These are phyloP conservation scores for Heteromyza rotundicornis DNA, from an alignment of 2,888 invertebrate genomes.

Conservation along the genomic window DNA sequence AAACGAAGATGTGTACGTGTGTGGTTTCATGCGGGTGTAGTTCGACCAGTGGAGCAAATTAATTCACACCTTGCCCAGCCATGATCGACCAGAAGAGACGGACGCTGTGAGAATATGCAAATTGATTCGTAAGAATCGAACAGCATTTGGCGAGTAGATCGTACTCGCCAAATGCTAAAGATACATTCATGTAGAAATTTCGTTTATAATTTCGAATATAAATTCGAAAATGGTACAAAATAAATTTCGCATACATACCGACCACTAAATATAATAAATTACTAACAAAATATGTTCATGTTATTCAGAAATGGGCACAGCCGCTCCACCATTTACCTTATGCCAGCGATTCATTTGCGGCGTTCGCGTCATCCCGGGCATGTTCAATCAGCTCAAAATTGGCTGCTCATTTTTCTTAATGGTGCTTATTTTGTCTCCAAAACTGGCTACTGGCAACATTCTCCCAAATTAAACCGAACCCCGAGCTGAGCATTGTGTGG, in stretches of 20 bases:
- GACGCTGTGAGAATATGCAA: slow-evolving; percentile 44
- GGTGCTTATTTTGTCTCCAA: no score
- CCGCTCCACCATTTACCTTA: slow-evolving; percentile 43
- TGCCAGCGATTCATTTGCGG: slow-evolving; percentile 40
- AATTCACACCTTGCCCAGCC: slow-evolving; percentile 58
- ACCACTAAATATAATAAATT: slow-evolving; percentile 53
- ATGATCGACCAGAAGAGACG: slow-evolving; percentile 45
- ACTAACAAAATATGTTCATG: slow-evolving; percentile 53
- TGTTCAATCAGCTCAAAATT: slow-evolving; percentile 8
- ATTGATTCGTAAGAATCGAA: slow-evolving; percentile 63
- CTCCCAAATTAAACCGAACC: neutral
- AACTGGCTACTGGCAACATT: slow-evolving; percentile 5
- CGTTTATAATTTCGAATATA: no score
- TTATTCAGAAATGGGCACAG: slow-evolving; percentile 36
- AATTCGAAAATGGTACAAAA: slow-evolving; percentile 24
- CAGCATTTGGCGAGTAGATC: slow-evolving; percentile 87
- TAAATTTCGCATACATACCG: slow-evolving; percentile 52
- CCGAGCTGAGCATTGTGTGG: slow-evolving; percentile 41
- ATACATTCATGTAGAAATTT: no score
- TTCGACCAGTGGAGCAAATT: slow-evolving; percentile 49
- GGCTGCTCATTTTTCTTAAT: no score
- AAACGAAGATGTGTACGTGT: neutral
- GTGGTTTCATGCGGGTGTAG: neutral
- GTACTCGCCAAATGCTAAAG: slow-evolving; percentile 79
- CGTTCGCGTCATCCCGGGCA: slow-evolving; percentile 24